Evolutionary conservation across 2,888 invertebrate genomes (phyloP).

Genomic region (Linnaemya tessellans): DNA sequence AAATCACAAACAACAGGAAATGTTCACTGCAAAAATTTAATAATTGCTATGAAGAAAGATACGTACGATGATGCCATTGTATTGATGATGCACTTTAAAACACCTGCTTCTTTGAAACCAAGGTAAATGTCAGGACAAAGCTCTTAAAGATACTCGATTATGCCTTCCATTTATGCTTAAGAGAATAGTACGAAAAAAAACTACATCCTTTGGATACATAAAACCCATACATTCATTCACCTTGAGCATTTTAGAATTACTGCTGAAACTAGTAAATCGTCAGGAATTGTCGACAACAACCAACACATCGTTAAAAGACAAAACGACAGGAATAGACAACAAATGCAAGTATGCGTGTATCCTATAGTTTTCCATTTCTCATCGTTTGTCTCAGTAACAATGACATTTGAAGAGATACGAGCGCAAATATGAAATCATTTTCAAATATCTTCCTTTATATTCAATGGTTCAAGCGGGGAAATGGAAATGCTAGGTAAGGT

Average conservation of each 20-base stretch:
- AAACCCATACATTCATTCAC: constrained; percentile 9
- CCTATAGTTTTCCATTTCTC: constrained; percentile 48
- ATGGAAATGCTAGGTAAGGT: constrained; percentile 22
- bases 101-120: constrained; percentile 37
- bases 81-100: constrained; percentile 21
- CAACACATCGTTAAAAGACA: constrained; percentile 10
- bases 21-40: background rate
- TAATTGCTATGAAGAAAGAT: background rate
- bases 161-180: background rate
- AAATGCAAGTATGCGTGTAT: constrained; percentile 59
- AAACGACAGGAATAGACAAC: constrained; percentile 56
- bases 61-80: background rate
- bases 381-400: constrained; percentile 33
- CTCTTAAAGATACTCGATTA: constrained; percentile 21
- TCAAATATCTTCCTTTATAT: constrained; percentile 12
- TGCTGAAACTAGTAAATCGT: constrained; percentile 39
- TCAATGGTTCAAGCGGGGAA: constrained; percentile 16
- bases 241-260: constrained; percentile 20
- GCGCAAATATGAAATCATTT: constrained; percentile 26
- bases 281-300: constrained; percentile 13
- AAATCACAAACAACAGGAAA: constrained; percentile 58
- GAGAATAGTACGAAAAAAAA: background rate
- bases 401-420: constrained; percentile 17
- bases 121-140: constrained; percentile 54
- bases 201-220: constrained; percentile 26